Percentiles rank a stretch among this genome's conserved stretches.
These are phyloP conservation scores for Iselma pallidipennis DNA, from an alignment of 2,888 invertebrate genomes.

Conservation along the genomic window DNA sequence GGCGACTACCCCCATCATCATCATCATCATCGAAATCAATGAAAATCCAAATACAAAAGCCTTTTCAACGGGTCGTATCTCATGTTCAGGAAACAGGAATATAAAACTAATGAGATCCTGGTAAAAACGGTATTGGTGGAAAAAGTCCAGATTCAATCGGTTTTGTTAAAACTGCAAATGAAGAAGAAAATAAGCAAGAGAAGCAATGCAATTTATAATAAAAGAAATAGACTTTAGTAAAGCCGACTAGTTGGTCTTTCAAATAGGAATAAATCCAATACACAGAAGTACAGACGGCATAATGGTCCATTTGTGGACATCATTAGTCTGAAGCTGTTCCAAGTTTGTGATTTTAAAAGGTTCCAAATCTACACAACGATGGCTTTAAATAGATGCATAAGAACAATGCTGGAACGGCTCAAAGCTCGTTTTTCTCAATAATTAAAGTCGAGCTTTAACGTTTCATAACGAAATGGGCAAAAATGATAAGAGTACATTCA, in stretches of 20 bases:
- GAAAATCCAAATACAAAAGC: neutral
- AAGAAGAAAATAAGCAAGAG: neutral
- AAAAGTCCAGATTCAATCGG: too few relatives aligned
- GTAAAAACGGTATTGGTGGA: neutral
- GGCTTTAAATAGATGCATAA: too few relatives aligned
- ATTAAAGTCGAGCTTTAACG: too few relatives aligned
- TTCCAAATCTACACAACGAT: constrained; percentile 20
- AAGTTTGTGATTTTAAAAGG: constrained; percentile 35
- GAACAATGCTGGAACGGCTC: too few relatives aligned
- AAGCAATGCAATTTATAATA: neutral
- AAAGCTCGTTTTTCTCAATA: too few relatives aligned
- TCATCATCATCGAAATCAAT: neutral
- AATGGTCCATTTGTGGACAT: constrained; percentile 47
- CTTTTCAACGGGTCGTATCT: neutral
- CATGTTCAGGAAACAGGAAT: neutral
- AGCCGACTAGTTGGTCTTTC: neutral
- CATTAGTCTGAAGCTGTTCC: constrained; percentile 46
- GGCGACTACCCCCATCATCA: neutral
- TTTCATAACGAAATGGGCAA: too few relatives aligned
- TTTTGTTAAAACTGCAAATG: neutral
- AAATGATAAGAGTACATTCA: too few relatives aligned
- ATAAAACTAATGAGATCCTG: neutral
- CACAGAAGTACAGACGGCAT: constrained; percentile 42
- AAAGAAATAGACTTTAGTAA: neutral
- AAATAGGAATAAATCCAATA: constrained; percentile 28